These are phyloP conservation scores for Platyrinchus mystaceus DNA, from an alignment of 2,797 vertebrate species.

Conservation along the genomic window DNA sequence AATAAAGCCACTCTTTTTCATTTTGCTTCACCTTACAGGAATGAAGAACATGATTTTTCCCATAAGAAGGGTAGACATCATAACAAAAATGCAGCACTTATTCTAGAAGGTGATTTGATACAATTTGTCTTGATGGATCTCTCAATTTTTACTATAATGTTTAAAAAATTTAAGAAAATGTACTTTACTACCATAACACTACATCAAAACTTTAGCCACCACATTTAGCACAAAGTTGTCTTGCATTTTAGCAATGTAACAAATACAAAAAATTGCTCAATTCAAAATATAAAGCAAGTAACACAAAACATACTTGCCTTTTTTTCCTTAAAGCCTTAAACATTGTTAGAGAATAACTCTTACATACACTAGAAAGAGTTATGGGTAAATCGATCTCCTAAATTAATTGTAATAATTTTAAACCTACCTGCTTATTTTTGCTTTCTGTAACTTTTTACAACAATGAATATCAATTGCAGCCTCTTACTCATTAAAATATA, in stretches of 20 bases:
- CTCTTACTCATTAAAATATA: neutral
- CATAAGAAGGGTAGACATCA: neutral
- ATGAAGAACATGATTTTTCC: neutral
- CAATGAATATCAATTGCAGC: neutral
- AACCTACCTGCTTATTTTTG: neutral
- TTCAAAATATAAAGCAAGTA: neutral
- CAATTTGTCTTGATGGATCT: neutral
- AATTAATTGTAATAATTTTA: neutral
- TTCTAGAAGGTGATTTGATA: neutral
- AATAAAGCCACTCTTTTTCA: neutral
- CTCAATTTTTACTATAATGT: neutral
- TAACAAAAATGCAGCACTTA: neutral
- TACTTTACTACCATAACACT: neutral
- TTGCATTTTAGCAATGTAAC: neutral
- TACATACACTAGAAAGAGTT: neutral
- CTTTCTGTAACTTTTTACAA: neutral
- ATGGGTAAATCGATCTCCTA: neutral
- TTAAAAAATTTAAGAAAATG: neutral
- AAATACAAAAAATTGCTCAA: neutral
- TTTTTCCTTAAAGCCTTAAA: neutral
- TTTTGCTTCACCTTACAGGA: neutral
- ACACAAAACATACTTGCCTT: neutral
- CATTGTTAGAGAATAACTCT: neutral
- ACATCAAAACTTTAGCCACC: neutral
- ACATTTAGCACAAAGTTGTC: neutral